Evolutionary conservation across 2,113 vertebrate genomes (phyloP), one percentile per base, ranked within the genome.

Genomic region (Clarias gariepinus): DNA sequence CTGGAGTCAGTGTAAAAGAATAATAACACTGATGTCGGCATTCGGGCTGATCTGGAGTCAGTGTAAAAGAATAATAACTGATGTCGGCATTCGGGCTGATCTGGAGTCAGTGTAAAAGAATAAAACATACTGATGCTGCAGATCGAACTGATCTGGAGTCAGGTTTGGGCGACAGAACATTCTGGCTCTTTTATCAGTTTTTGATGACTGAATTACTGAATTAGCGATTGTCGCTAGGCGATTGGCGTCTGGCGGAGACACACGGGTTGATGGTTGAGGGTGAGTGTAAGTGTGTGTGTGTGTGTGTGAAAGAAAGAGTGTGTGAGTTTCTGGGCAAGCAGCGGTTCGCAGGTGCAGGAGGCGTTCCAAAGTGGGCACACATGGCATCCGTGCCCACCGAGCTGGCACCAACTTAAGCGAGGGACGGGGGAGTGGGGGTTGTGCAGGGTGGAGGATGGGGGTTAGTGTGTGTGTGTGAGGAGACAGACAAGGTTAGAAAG

Each of bases 351-450:
- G 86, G 86, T 87, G 86, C 86, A 87, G 80, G 60, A 87, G 68
- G 69, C 86, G 71, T 87, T 82, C 86, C 86, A 87, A 71, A 21
- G 86, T 19, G 86, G 68, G 58, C 89, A 90, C 90, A 92, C 90
- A 91, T 91, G 90, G 88, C 88, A 87, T 60, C 85, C 53, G 80
- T 82, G 80, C 69, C 86, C 86, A 89, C 63, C 81, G 83, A 81
- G 66, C 69, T 87, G 58, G 82, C 82, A 85, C 82, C 85, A 60
- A 52, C 41, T 61, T 82, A 81, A 87, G 82, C 85, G 53, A 86
- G 86, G 55, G 90, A 88, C 90, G 58, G n/a, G 47, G 88, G 63
- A 47, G 77, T 3, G 25, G 66, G 30, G 71, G 57, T 16, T 57
- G 25, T 8, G 13, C 6, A 3, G 64, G 76, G 58, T 71, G 57